phyloP scores from a whole-genome alignment of 2,888 invertebrate species.

The Tetropium fuscum region DNA sequence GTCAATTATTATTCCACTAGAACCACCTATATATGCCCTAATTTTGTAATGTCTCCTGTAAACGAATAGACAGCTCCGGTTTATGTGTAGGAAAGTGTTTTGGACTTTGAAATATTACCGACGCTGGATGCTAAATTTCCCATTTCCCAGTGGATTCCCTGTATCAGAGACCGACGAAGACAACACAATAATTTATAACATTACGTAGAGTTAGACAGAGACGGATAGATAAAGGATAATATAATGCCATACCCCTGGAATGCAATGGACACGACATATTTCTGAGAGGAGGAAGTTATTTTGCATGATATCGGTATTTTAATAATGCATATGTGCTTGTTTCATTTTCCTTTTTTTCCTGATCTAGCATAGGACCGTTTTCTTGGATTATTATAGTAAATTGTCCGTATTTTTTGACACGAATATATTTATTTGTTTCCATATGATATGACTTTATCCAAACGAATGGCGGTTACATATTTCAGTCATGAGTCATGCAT shows the following conservation, averaged over 20 bases:
- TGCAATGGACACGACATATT: constrained; percentile 50
- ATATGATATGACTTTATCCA: constrained; percentile 9
- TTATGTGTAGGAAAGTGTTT: constrained; percentile 56
- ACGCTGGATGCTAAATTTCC: constrained; percentile 61
- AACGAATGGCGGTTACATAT: too few species aligned
- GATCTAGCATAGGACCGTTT: not conserved
- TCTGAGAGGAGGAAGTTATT: constrained; percentile 53
- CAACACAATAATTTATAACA: constrained; percentile 58
- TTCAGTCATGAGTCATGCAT: too few species aligned
- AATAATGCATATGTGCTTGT: constrained; percentile 48
- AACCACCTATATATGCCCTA: constrained; percentile 30
- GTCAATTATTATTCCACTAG: constrained; percentile 19
- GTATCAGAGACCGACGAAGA: constrained; percentile 56
- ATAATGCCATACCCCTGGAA: constrained; percentile 31
- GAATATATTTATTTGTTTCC: constrained; percentile 12
- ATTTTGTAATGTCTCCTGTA: constrained; percentile 32
- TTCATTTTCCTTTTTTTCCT: constrained; percentile 7
- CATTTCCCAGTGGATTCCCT: constrained; percentile 57
- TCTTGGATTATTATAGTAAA: constrained; percentile 7
- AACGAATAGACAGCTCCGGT: constrained; percentile 40
- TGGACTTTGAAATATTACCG: constrained; percentile 63
- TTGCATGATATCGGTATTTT: constrained; percentile 54
- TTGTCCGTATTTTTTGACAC: constrained; percentile 7
- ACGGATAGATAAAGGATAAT: constrained; percentile 52
- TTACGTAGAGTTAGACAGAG: constrained; percentile 47